These are phyloP conservation scores for Bufo gargarizans DNA, from an alignment of 2,113 vertebrate species.

Conservation along the genomic window DNA sequence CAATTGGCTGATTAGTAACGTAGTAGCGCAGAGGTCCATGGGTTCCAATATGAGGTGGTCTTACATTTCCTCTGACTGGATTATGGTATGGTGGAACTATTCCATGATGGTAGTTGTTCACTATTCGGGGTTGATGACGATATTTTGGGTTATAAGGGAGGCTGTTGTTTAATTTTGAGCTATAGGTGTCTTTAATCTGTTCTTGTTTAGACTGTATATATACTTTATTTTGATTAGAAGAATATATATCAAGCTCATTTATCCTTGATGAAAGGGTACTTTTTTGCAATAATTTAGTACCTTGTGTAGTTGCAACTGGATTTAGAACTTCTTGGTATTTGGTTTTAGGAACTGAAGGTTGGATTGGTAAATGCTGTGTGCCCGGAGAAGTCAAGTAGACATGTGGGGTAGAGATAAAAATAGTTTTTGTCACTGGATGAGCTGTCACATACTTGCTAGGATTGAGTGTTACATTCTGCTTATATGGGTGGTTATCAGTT, in stretches of 20 bases:
- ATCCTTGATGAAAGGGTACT: not conserved
- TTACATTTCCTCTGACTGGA: slow-evolving; percentile 58
- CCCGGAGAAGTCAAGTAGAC: not conserved
- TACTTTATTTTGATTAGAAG: slow-evolving; percentile 52
- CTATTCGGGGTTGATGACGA: not conserved
- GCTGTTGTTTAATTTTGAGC: slow-evolving; percentile 52
- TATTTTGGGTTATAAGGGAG: slow-evolving; percentile 51
- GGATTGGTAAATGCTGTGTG: slow-evolving; percentile 38
- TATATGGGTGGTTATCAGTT: slow-evolving; percentile 26
- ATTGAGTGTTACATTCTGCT: slow-evolving; percentile 54
- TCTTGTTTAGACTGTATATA: slow-evolving; percentile 40
- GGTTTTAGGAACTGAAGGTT: not conserved
- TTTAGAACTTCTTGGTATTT: slow-evolving; percentile 31
- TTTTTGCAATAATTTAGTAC: not conserved
- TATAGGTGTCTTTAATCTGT: slow-evolving; percentile 18
- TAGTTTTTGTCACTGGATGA: not conserved
- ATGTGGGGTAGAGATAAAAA: not conserved
- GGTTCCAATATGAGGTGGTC: slow-evolving; percentile 52
- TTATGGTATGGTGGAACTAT: slow-evolving; percentile 47
- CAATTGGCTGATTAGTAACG: slow-evolving; percentile 60
- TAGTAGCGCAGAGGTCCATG: slow-evolving; percentile 54
- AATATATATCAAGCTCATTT: slow-evolving; percentile 32
- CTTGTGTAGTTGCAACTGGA: slow-evolving; percentile 31
- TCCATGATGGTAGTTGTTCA: slow-evolving; percentile 59
- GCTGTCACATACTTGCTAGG: not conserved